These are phyloP conservation scores for Notospermus geniculatus DNA, from an alignment of 1,140 invertebrate species.

Conservation along the genomic window DNA sequence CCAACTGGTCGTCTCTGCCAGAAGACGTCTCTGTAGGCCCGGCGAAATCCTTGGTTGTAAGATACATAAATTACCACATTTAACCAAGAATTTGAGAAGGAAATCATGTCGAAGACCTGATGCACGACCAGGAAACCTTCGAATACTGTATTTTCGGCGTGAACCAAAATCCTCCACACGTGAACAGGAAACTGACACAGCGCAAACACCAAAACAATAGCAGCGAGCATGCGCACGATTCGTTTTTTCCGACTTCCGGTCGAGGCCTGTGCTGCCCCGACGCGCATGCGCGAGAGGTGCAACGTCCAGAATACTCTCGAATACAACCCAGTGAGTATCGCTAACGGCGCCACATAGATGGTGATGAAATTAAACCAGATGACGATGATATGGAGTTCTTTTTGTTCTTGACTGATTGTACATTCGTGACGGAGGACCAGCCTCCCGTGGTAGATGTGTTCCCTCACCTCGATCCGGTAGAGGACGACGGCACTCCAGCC, in stretches of 20 bases:
- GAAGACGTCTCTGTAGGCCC: background rate
- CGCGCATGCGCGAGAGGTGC: background rate
- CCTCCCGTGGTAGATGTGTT: background rate
- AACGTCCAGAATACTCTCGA: background rate
- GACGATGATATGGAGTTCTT: background rate
- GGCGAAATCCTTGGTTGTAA: background rate
- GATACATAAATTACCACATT: conserved; percentile 1
- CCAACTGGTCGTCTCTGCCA: no score
- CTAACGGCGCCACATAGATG: conserved; percentile 2
- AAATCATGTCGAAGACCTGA: conserved; percentile 6
- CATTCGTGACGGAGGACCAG: background rate
- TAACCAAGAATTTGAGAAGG: conserved; percentile 1
- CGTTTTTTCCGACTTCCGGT: background rate
- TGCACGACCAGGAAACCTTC: background rate
- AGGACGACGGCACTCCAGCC: background rate
- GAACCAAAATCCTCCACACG: background rate
- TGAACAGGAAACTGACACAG: background rate
- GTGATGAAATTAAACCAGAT: background rate
- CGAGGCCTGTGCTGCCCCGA: background rate
- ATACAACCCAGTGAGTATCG: background rate
- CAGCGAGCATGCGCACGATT: background rate
- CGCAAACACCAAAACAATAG: background rate
- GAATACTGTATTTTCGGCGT: background rate
- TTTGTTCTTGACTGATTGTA: background rate
- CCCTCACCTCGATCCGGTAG: background rate